phyloP scores from a whole-genome alignment of 2,113 vertebrate species.

The Gobio gobio region DNA sequence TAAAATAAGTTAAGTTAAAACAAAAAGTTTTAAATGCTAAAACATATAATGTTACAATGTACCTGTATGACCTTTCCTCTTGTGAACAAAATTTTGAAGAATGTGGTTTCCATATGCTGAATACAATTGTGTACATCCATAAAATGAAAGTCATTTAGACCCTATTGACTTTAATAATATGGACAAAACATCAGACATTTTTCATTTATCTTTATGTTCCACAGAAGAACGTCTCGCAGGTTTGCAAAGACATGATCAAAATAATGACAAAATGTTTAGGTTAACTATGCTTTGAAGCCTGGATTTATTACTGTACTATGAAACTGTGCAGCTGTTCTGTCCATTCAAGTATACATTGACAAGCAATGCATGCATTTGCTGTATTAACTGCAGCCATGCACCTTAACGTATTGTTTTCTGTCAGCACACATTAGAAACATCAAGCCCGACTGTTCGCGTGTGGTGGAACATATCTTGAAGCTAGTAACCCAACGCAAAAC shows the following conservation, averaged over 20 bases:
- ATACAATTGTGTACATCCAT: neutral
- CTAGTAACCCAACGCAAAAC: neutral
- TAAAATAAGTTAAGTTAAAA: neutral
- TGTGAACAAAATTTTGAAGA: neutral
- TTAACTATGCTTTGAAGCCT: neutral
- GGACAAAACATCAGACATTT: neutral
- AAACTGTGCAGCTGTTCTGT: slow-evolving; percentile 28
- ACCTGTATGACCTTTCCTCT: neutral
- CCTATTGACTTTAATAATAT: neutral
- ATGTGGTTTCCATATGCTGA: neutral
- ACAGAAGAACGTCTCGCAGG: neutral
- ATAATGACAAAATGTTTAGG: neutral
- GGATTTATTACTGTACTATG: neutral
- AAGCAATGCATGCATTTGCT: slow-evolving; percentile 4
- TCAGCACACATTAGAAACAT: neutral
- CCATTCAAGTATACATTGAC: neutral
- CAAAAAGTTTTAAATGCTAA: neutral
- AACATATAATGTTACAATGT: neutral
- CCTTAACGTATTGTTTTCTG: neutral
- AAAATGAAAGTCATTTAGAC: neutral
- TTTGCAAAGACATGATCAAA: neutral
- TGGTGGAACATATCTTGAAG: neutral
- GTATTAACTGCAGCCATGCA: neutral
- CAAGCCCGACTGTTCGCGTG: neutral
- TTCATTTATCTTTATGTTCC: neutral